Percentiles rank a stretch among this genome's conserved stretches.
These are phyloP conservation scores for Echiichthys vipera DNA, from an alignment of 2,797 vertebrate species.

Conservation along the genomic window DNA sequence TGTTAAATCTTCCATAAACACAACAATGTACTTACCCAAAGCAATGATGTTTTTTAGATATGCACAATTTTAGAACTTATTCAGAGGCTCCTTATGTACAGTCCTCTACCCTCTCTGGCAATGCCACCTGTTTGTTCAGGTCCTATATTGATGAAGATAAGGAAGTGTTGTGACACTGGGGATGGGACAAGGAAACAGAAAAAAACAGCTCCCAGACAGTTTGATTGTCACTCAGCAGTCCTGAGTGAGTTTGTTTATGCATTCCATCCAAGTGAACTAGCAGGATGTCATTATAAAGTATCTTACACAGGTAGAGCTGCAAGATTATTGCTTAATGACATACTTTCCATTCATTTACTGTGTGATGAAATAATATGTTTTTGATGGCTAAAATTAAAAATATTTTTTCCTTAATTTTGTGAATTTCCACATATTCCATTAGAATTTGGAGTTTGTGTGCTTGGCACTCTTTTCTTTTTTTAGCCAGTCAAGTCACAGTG, in stretches of 20 bases:
- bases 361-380: background rate
- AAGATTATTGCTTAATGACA: too few species aligned
- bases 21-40: background rate
- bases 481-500: too few species aligned
- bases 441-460: too few species aligned
- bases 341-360: background rate
- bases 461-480: too few species aligned
- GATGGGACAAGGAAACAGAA: background rate
- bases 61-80: background rate
- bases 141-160: background rate
- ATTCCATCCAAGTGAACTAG: conserved; percentile 23
- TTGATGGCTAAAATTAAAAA: background rate
- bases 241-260: background rate
- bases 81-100: background rate
- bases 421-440: background rate
- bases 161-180: background rate
- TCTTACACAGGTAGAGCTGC: background rate
- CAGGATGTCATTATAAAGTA: background rate
- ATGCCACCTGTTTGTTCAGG: background rate
- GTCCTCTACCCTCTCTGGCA: background rate
- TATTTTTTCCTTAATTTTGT: background rate
- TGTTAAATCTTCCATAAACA: too few species aligned
- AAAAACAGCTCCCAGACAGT: background rate
- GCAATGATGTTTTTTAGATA: background rate
- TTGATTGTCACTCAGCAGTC: background rate